Percentiles rank a stretch among this genome's conserved stretches.
phyloP scores from a whole-genome alignment of 2,113 vertebrate species.

The Bos indicus region DNA sequence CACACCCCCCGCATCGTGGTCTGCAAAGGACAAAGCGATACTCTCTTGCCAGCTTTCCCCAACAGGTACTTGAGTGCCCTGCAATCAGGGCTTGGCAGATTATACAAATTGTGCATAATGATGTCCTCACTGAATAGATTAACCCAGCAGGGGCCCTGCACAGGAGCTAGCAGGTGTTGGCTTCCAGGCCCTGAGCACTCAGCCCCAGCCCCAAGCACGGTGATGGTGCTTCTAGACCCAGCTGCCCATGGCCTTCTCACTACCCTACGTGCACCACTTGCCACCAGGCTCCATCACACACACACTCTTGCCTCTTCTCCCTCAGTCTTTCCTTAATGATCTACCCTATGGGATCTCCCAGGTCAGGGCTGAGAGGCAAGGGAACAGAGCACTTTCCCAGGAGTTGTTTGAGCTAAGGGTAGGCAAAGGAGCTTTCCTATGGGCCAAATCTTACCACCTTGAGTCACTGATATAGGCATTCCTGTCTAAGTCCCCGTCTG shows the following conservation, averaged over 20 bases:
- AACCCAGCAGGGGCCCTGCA: not conserved
- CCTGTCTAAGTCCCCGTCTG: not conserved
- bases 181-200: not conserved
- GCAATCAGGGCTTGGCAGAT: conserved; percentile 49
- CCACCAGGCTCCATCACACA: not conserved
- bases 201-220: not conserved
- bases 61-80: conserved; percentile 23
- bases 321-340: not conserved
- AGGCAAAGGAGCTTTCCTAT: not conserved
- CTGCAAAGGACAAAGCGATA: conserved; percentile 40
- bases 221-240: not conserved
- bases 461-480: not conserved
- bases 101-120: conserved; percentile 52
- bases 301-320: not conserved
- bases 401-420: not conserved
- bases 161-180: conserved; percentile 32
- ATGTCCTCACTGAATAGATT: conserved; percentile 31
- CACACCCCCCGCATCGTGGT: not conserved
- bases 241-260: not conserved
- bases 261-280: not conserved
- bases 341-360: not conserved
- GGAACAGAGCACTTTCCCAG: not conserved
- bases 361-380: not conserved
- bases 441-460: no score
- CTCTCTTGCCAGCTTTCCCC: not conserved